Evolutionary conservation across 2,113 vertebrate species (phyloP).

Genomic region (Eubucco bourcierii): DNA sequence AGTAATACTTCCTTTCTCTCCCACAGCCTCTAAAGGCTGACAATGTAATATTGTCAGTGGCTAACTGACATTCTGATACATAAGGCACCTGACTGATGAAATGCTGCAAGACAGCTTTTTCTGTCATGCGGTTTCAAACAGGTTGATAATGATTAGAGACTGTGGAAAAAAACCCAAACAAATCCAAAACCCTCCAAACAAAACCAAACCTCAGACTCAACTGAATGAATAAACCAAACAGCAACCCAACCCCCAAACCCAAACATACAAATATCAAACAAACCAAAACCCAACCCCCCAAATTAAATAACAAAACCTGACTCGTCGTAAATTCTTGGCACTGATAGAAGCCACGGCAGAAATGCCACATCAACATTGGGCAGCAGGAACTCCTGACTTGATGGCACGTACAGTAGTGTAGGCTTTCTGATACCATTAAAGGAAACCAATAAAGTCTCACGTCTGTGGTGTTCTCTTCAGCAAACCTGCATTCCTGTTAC

Average conservation of each 20-base stretch:
- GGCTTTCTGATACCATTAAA: neutral
- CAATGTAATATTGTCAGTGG: neutral
- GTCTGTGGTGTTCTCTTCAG: neutral
- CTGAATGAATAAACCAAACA: too few species aligned
- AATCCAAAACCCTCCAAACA: too few species aligned
- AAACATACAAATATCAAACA: too few species aligned
- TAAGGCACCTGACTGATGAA: neutral
- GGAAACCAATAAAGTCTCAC: neutral
- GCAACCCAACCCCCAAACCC: too few species aligned
- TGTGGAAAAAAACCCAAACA: neutral
- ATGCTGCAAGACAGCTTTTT: neutral
- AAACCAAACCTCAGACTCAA: too few species aligned
- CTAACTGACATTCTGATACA: neutral
- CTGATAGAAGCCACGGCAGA: neutral
- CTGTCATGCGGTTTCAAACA: neutral
- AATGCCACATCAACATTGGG: neutral
- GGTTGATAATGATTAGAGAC: neutral
- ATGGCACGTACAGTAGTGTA: accelerated
- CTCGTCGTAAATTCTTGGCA: neutral
- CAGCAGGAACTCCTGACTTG: neutral
- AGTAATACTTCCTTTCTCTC: neutral
- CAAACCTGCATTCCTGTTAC: neutral
- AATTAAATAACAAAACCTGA: neutral
- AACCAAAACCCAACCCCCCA: too few species aligned
- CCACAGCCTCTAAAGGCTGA: neutral